phyloP scores from a whole-genome alignment of 53 echinoderm and acorn worm genomes.

The Paracentrotus lividus region DNA sequence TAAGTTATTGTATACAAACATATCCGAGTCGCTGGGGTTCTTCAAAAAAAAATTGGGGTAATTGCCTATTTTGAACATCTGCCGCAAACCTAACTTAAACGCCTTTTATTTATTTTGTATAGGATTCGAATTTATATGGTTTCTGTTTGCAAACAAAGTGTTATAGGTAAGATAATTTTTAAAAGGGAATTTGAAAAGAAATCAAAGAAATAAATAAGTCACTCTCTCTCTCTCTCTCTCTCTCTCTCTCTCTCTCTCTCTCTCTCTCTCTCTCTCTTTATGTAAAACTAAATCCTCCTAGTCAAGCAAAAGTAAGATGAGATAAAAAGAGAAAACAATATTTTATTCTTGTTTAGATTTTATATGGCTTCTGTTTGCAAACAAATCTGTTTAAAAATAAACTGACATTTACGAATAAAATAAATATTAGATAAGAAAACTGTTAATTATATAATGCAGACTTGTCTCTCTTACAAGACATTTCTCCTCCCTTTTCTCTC shows the following conservation, averaged over 20 bases:
- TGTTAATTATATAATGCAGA: background rate
- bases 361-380: slow-evolving; percentile 27
- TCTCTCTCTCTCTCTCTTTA: no score
- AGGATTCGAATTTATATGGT: background rate
- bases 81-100: background rate
- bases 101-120: background rate
- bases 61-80: background rate
- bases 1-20: background rate
- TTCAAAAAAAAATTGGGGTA: background rate
- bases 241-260: no score
- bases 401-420: no score
- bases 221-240: no score
- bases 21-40: no score
- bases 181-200: no score
- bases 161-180: no score
- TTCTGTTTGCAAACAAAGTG: slow-evolving; percentile 18
- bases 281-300: no score
- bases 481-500: background rate
- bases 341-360: background rate
- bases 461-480: background rate
- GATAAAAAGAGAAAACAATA: no score
- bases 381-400: background rate
- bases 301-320: no score
- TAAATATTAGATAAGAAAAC: no score
- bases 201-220: no score